These are phyloP conservation scores for Acanthurus leucopareius DNA, from an alignment of 2,797 vertebrate species.

Conservation along the genomic window DNA sequence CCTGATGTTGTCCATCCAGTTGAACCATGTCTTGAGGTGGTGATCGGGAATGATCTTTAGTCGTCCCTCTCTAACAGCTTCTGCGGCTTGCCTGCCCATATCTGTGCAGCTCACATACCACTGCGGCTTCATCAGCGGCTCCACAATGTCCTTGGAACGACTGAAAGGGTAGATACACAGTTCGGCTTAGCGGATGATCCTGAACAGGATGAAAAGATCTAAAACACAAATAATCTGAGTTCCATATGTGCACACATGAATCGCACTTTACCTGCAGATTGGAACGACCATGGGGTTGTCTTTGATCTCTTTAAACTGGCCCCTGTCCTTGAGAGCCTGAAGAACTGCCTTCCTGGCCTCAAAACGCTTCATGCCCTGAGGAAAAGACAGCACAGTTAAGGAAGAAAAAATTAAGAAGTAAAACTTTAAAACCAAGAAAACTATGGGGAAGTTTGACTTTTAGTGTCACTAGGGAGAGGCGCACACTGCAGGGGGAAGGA, in stretches of 20 bases:
- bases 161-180: conserved; percentile 70
- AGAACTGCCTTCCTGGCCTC: conserved; percentile 90
- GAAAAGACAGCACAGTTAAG: conserved; percentile 23
- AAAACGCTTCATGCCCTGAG: conserved; percentile 93
- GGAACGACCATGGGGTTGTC: conserved; percentile 97
- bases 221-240: conserved; percentile 3
- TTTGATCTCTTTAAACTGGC: conserved; percentile 90
- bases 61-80: conserved; percentile 87
- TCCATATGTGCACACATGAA: background rate
- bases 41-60: conserved; percentile 91
- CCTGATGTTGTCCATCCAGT: conserved; percentile 96
- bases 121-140: conserved; percentile 93
- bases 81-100: conserved; percentile 91
- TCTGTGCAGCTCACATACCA: conserved; percentile 92
- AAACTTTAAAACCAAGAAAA: conserved; percentile 21
- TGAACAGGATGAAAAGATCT: conserved; percentile 10
- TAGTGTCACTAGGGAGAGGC: conserved; percentile 38
- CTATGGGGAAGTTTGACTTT: conserved; percentile 40
- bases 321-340: conserved; percentile 88
- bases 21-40: conserved; percentile 92
- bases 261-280: conserved; percentile 89
- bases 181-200: background rate
- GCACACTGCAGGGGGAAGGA: conserved; percentile 41
- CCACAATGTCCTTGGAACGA: conserved; percentile 95
- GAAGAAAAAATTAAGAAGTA: conserved; percentile 7